Evolutionary conservation across 2,113 vertebrate species (phyloP).

Genomic region (Ceyx melanurus): DNA sequence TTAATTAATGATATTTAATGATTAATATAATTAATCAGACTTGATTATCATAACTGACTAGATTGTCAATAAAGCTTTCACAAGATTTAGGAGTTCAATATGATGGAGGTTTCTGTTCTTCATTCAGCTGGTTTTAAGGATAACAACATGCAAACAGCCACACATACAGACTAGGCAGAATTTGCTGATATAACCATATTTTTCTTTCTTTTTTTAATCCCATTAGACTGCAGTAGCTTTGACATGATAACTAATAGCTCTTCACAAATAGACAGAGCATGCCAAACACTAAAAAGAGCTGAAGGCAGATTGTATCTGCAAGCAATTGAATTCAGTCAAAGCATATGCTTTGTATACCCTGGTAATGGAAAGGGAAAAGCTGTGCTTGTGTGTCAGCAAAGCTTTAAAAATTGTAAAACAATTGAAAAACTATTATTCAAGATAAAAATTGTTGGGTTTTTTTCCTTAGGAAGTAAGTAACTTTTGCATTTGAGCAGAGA

Average conservation of each 20-base stretch:
- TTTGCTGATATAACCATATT: neutral
- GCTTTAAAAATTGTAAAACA: neutral
- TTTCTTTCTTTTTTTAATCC: neutral
- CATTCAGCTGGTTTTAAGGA: neutral
- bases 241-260: neutral
- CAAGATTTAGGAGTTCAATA: neutral
- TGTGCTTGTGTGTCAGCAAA: neutral
- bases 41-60: too few relatives aligned
- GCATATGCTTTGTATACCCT: neutral
- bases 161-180: neutral
- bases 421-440: neutral
- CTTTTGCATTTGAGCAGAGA: neutral
- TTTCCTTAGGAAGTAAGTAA: neutral
- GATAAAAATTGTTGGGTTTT: neutral
- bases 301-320: rapidly evolving
- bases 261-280: neutral
- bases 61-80: neutral
- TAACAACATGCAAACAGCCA: neutral
- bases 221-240: neutral
- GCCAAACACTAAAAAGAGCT: neutral
- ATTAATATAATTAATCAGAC: too few relatives aligned
- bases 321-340: neutral
- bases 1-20: too few relatives aligned
- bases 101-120: neutral
- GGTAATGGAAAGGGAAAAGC: neutral